These are phyloP conservation scores for Laticauda colubrina DNA, from an alignment of 2,113 vertebrate genomes.

Conservation along the genomic window DNA sequence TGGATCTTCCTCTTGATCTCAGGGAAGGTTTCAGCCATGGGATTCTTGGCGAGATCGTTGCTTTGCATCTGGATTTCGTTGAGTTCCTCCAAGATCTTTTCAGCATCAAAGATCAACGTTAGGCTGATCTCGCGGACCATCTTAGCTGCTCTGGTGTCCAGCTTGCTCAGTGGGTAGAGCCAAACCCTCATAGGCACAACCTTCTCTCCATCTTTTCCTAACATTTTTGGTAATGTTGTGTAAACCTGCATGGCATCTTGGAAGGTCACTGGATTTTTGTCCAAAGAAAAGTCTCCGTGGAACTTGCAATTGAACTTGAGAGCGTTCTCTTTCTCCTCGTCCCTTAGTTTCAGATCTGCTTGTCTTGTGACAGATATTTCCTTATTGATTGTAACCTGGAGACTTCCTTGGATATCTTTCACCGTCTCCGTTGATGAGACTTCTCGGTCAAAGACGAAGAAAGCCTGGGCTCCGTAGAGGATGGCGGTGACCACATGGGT, in stretches of 20 bases:
- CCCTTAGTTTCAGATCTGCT: fast-evolving
- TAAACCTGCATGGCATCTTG: conserved; percentile 48
- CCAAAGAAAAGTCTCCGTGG: background rate
- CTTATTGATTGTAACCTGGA: background rate
- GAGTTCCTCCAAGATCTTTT: conserved; percentile 42
- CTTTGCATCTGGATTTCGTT: conserved; percentile 37
- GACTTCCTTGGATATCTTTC: background rate
- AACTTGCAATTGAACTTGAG: background rate
- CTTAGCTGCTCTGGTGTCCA: conserved; percentile 35
- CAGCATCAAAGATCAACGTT: background rate
- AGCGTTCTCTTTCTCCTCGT: background rate
- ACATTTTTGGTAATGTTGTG: conserved; percentile 45
- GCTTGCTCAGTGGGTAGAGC: background rate
- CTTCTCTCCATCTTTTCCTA: conserved; percentile 46
- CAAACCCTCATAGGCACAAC: conserved; percentile 60
- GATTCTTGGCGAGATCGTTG: conserved; percentile 47
- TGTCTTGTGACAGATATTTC: fast-evolving
- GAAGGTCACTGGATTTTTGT: background rate
- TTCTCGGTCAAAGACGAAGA: conserved; percentile 22
- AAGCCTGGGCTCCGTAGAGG: no score
- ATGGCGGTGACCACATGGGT: no score
- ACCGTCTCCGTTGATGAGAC: background rate
- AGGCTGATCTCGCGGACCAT: conserved; percentile 53
- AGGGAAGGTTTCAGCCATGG: conserved; percentile 33
- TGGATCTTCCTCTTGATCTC: conserved; percentile 24